phyloP scores from a whole-genome alignment of 2,113 vertebrate genomes.

The Electrona antarctica region DNA sequence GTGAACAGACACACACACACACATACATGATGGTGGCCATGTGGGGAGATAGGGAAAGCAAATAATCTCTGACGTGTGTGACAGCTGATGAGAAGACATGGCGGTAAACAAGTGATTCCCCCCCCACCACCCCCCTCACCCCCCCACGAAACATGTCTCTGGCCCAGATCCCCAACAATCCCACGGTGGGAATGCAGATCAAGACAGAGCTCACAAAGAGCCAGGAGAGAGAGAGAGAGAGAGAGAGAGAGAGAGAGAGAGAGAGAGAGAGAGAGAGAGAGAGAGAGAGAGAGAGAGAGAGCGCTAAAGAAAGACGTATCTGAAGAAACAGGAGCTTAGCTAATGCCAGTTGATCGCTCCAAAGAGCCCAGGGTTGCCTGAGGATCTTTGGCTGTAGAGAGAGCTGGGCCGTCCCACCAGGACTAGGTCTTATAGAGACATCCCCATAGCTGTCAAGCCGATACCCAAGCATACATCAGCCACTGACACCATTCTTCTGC shows the following conservation, averaged over 20 bases:
- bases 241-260: not conserved
- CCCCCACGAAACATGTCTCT: conserved; percentile 7
- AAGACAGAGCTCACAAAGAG: conserved; percentile 33
- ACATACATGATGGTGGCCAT: conserved; percentile 12
- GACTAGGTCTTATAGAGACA: conserved; percentile 19
- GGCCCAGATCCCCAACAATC: conserved; percentile 37
- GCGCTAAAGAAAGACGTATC: conserved; percentile 27
- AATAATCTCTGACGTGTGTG: conserved; percentile 47
- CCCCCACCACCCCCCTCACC: not conserved
- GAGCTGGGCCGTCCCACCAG: conserved; percentile 31
- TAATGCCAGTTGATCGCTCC: conserved; percentile 26
- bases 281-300: conserved; percentile 12
- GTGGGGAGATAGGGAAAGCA: conserved; percentile 43
- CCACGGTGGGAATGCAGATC: conserved; percentile 44
- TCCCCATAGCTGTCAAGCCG: conserved; percentile 27
- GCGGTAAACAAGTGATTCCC: conserved; percentile 43
- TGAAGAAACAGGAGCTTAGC: conserved; percentile 31
- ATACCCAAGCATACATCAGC: conserved; percentile 17
- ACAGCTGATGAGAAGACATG: conserved; percentile 46
- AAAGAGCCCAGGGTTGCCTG: conserved; percentile 40
- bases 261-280: not conserved
- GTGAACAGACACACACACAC: conserved; percentile 9
- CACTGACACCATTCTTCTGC: conserved; percentile 30
- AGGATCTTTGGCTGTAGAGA: conserved; percentile 35
- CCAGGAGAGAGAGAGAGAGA: conserved; percentile 11